These are phyloP conservation scores for Callithrix jacchus DNA, from an alignment of 2,113 vertebrate species.

Conservation along the genomic window DNA sequence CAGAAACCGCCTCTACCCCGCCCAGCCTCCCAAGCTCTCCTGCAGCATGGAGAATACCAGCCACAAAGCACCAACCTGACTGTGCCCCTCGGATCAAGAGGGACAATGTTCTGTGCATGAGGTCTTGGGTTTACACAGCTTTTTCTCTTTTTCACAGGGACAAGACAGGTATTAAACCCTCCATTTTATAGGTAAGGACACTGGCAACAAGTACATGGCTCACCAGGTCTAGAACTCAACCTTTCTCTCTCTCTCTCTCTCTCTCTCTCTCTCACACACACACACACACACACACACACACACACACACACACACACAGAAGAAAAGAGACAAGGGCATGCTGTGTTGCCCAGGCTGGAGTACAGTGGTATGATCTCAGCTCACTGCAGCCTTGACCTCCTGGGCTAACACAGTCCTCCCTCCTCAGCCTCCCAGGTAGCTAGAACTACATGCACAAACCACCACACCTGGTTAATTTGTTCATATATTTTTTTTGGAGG, in stretches of 20 bases:
- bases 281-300: no score
- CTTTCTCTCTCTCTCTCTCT: not conserved
- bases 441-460: no score
- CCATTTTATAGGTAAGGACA: not conserved
- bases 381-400: no score
- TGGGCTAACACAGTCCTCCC: no score
- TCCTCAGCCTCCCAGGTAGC: no score
- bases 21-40: not conserved
- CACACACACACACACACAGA: no score
- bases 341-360: no score
- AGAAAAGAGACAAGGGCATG: no score
- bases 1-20: not conserved
- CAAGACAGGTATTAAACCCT: not conserved
- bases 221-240: not conserved
- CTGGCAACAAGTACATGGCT: not conserved
- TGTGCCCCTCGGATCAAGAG: not conserved
- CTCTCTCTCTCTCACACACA: no score
- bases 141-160: not conserved
- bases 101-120: accelerated
- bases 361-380: no score
- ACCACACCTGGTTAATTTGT: no score
- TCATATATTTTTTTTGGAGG: no score
- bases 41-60: not conserved
- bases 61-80: accelerated
- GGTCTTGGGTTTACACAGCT: not conserved